Base-by-base conservation (phyloP, 2,797 vertebrate species). In the Helicolenus hilgendorfi region DNA sequence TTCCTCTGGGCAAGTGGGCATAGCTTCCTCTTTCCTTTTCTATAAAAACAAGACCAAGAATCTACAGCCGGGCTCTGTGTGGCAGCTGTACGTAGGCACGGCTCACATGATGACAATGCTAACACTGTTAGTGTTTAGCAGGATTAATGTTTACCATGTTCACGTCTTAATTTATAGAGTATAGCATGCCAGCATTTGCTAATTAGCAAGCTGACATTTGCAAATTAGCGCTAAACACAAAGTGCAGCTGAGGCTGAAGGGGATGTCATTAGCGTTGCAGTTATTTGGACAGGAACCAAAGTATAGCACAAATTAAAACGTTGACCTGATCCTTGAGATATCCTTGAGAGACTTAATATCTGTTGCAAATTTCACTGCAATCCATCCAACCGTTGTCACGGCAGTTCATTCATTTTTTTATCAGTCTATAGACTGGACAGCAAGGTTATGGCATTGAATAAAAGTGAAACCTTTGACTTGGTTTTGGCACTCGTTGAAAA, bases 21-120 rank as follows among this genome's bases (percentile, higher is more conserved):
- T 77, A 70, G 82, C 56, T 84, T 53, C 36, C 38, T 68, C 14
- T 76, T 59, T 62, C 26, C 62, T 41, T 62, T 72, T 69, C 45
- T 36, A 31, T 49, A 11, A 73, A 73, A 77, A 31, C 59, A 64
- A 22, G 5, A 76, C 6, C 10, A 53, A 38, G 24, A 80, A 20
- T 36, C 22, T 22, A 27, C 27, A 70, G 58, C 31, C 31, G 6
- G 1, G 15, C 74, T 56, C 20, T 20, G 5, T 24, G 55, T 53
- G 62, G 45, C 45, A 49, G 8, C 9, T 5, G 10, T 13, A 15
- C 3, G 15, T 6, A 53, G 56, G 20, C 33, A 45, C 69, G 27
- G 63, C 13, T n/a, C 33, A 38, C 53, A 45, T 35, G 49, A 13
- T 31, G 64, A 7, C 20, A 20, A 35, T 10, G 11, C 14, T 2